These are phyloP conservation scores for Samia ricini DNA, from an alignment of 1,140 invertebrate species.

Conservation along the genomic window DNA sequence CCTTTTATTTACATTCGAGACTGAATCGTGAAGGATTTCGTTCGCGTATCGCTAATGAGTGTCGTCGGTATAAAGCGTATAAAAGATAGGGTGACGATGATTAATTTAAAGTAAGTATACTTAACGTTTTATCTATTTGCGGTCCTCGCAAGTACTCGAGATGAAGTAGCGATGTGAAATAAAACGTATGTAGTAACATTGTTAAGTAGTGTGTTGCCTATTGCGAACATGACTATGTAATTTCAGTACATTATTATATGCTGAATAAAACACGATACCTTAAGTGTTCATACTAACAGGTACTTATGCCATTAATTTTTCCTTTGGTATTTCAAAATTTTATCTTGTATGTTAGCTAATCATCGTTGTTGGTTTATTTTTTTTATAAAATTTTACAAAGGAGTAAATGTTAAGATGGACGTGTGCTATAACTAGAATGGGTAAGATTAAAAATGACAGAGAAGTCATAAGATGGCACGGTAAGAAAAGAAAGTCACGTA, in stretches of 20 bases:
- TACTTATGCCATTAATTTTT: no score
- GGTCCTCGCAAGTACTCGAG: slow-evolving; percentile 10
- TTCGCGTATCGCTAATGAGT: neutral
- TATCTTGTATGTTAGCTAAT: no score
- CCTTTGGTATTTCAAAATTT: no score
- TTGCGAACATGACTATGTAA: neutral
- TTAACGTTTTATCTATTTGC: slow-evolving; percentile 1
- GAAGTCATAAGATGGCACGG: no score
- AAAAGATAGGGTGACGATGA: slow-evolving; percentile 3
- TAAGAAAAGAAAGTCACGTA: no score
- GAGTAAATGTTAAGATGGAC: no score
- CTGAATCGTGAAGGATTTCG: slow-evolving; percentile 2
- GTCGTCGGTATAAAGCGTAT: neutral
- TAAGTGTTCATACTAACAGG: no score
- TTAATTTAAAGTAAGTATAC: slow-evolving; percentile 7
- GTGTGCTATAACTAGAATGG: no score
- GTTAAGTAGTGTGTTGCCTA: neutral
- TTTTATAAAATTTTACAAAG: no score
- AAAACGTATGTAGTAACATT: neutral
- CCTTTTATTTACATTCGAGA: slow-evolving; percentile 29
- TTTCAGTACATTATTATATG: neutral
- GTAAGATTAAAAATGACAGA: no score
- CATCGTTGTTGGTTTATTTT: no score
- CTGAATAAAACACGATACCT: neutral
- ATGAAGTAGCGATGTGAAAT: slow-evolving; percentile 16